These are phyloP conservation scores for Paramisgurnus dabryanus DNA, from an alignment of 2,113 vertebrate genomes.

Conservation along the genomic window DNA sequence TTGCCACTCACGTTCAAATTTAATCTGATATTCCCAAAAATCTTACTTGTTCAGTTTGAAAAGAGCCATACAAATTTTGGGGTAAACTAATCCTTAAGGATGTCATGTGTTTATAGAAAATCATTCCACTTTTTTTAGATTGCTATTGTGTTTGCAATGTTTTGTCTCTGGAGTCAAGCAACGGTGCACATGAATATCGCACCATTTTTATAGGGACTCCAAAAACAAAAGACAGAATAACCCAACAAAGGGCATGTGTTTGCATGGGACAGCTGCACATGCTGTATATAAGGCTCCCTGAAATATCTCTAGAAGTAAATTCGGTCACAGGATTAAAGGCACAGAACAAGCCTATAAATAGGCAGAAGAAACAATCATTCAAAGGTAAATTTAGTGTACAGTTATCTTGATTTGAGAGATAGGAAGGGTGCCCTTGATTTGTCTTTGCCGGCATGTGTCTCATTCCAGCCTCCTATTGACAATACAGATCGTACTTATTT, in stretches of 20 bases:
- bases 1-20: no score
- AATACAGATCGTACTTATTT: conserved; percentile 41
- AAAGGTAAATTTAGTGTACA: conserved; percentile 42
- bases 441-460: conserved; percentile 39
- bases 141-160: background rate
- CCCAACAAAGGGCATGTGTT: conserved; percentile 32
- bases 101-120: background rate
- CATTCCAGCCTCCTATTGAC: conserved; percentile 42
- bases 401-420: conserved; percentile 42
- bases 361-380: conserved; percentile 42
- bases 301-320: conserved; percentile 35
- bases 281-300: conserved; percentile 29
- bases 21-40: no score
- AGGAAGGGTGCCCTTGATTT: conserved; percentile 26
- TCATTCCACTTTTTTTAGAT: background rate
- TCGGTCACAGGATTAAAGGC: conserved; percentile 37
- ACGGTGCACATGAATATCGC: conserved; percentile 6
- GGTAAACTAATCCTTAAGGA: no score
- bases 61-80: no score
- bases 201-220: conserved; percentile 31
- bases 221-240: conserved; percentile 46
- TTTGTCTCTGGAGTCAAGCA: conserved; percentile 15
- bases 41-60: no score
- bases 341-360: conserved; percentile 35
- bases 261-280: conserved; percentile 44